phyloP scores from a whole-genome alignment of 2,888 invertebrate species.

The Stenurella melanura region DNA sequence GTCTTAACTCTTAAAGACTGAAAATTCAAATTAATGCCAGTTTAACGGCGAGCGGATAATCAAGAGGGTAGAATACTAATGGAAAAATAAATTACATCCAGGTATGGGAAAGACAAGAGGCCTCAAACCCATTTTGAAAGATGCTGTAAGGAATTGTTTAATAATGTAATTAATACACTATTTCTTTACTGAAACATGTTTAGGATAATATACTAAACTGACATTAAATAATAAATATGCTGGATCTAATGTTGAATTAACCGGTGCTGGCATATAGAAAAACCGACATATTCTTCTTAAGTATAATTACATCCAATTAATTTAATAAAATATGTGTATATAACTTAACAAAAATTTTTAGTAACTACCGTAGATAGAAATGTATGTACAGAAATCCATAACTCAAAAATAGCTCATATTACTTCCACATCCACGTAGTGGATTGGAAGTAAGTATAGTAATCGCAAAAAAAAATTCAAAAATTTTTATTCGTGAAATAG shows the following conservation, averaged over 20 bases:
- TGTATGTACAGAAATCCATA: too few species aligned
- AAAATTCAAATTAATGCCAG: slow-evolving; percentile 59
- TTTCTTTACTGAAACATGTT: not conserved
- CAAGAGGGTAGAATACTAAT: slow-evolving; percentile 56
- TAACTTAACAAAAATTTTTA: too few species aligned
- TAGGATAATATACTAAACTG: not conserved
- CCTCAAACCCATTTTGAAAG: slow-evolving; percentile 47
- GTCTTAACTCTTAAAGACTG: slow-evolving; percentile 56
- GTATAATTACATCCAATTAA: too few species aligned
- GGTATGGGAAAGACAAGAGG: slow-evolving; percentile 51
- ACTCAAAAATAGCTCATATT: too few species aligned
- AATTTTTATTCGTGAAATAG: too few species aligned
- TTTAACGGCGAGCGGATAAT: slow-evolving; percentile 53
- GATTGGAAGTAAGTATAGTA: too few species aligned
- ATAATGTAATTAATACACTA: not conserved
- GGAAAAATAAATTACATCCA: slow-evolving; percentile 60
- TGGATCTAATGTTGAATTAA: not conserved
- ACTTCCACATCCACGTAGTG: too few species aligned
- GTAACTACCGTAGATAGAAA: too few species aligned
- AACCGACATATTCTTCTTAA: too few species aligned
- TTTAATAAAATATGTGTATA: too few species aligned
- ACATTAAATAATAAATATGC: not conserved
- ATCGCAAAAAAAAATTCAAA: too few species aligned
- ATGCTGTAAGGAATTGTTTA: not conserved
- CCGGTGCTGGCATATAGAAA: too few species aligned